Conservation (phyloP, 2,113 vertebrate species). For the Mastomys coucha region DNA sequence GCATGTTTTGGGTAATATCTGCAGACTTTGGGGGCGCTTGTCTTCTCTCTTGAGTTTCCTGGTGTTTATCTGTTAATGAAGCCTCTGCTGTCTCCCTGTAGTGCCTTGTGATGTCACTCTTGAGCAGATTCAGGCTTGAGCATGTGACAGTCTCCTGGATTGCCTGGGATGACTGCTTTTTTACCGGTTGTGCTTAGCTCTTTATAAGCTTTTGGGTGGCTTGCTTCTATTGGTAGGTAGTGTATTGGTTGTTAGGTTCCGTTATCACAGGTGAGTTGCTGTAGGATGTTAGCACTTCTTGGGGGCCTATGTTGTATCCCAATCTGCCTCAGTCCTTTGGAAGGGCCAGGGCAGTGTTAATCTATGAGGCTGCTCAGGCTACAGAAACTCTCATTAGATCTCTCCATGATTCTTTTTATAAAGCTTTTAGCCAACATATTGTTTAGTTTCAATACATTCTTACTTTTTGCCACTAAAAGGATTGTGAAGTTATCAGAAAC, state of each 20-base stretch:
- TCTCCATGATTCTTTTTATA: not conserved
- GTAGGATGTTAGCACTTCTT: not conserved
- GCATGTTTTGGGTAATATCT: not conserved
- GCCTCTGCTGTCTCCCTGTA: not conserved
- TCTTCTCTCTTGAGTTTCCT: not conserved
- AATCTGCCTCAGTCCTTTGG: not conserved
- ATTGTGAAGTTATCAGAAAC: not conserved
- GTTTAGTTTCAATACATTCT: not conserved
- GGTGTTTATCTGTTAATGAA: not conserved
- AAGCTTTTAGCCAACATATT: not conserved
- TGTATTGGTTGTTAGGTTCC: too few species aligned
- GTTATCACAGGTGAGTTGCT: not conserved
- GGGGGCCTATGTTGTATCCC: not conserved
- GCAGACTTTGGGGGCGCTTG: not conserved
- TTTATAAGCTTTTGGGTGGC: not conserved
- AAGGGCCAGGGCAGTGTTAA: not conserved
- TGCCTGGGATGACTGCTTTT: not conserved
- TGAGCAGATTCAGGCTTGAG: not conserved
- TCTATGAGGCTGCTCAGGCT: not conserved
- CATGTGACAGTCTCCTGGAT: not conserved
- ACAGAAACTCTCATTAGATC: not conserved
- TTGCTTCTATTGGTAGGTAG: not conserved
- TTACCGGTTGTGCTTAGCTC: not conserved
- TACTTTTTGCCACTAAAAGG: not conserved
- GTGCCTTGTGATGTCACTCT: not conserved